Conservation (phyloP, 2,113 vertebrate genomes). For the Alectura lathami region DNA sequence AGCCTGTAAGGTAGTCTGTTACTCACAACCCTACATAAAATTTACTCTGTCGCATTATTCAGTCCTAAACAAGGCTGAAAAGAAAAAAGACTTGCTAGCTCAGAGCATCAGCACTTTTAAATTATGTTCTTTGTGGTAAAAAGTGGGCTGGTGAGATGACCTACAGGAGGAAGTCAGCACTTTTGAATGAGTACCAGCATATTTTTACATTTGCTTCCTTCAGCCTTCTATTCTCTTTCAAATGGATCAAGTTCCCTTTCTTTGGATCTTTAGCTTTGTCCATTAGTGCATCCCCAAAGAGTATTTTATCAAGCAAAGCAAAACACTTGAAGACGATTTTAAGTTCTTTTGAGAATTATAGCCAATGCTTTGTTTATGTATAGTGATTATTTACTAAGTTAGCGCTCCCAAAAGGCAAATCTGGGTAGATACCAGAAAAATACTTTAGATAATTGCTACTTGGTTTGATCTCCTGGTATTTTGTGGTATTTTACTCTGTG, state of each 20-base stretch:
- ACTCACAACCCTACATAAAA: not conserved
- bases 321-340: constrained; percentile 68
- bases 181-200: constrained; percentile 63
- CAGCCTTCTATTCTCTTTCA: constrained; percentile 61
- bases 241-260: constrained; percentile 69
- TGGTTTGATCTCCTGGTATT: constrained; percentile 71
- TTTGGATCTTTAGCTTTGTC: constrained; percentile 67
- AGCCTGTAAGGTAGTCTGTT: not conserved
- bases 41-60: not conserved
- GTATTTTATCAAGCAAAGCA: constrained; percentile 76
- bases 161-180: constrained; percentile 69
- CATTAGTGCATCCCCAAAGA: constrained; percentile 73
- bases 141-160: constrained; percentile 43
- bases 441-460: constrained; percentile 72
- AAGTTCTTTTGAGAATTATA: constrained; percentile 70
- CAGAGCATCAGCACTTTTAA: constrained; percentile 64
- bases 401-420: constrained; percentile 78
- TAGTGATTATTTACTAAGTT: constrained; percentile 72
- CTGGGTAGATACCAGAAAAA: constrained; percentile 71
- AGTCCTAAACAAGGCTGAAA: constrained; percentile 2
- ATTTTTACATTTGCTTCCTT: constrained; percentile 51
- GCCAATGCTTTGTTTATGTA: constrained; percentile 73
- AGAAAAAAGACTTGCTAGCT: constrained; percentile 27
- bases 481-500: constrained; percentile 65
- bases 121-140: constrained; percentile 47